These are phyloP conservation scores for Clarias pachynema DNA, from an alignment of 2,797 vertebrate genomes.

Conservation along the genomic window DNA sequence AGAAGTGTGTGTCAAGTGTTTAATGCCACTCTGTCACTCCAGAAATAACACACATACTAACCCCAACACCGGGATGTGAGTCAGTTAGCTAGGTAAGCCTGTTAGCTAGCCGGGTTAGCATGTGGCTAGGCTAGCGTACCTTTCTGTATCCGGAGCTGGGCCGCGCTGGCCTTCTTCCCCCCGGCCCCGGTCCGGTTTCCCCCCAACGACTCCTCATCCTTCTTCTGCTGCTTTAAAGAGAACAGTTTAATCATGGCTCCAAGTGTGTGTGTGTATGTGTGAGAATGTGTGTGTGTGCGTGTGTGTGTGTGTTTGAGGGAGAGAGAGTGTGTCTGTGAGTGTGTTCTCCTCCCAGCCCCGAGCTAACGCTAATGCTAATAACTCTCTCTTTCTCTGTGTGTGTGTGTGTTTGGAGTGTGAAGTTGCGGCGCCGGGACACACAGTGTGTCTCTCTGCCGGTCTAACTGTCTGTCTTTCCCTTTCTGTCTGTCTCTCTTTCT, in stretches of 20 bases:
- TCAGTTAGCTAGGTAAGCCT: conserved; percentile 42
- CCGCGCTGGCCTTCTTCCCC: conserved; percentile 92
- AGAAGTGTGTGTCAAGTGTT: background rate
- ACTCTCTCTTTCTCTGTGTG: background rate
- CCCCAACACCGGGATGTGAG: background rate
- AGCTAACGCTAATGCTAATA: conserved; percentile 24
- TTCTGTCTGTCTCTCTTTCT: background rate
- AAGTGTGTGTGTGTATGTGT: background rate
- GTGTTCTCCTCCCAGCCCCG: background rate
- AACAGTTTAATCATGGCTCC: conserved; percentile 92
- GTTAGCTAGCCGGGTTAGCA: conserved; percentile 23
- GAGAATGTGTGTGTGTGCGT: conserved; percentile 10
- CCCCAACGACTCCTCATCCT: conserved; percentile 96
- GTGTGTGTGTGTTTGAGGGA: background rate
- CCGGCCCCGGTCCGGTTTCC: conserved; percentile 86
- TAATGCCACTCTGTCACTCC: background rate
- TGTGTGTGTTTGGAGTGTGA: background rate
- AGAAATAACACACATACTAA: conserved; percentile 14
- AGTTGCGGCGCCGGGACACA: background rate
- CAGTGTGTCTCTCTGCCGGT: background rate
- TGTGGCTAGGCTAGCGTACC: conserved; percentile 67
- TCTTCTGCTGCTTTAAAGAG: conserved; percentile 97
- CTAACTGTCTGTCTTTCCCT: background rate
- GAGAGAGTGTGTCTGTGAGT: background rate
- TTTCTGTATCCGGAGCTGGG: conserved; percentile 94